Percentiles rank a stretch among this genome's conserved stretches.
Conservation (phyloP, 1,140 invertebrate genomes). For the Ostrea denselamellosa region DNA sequence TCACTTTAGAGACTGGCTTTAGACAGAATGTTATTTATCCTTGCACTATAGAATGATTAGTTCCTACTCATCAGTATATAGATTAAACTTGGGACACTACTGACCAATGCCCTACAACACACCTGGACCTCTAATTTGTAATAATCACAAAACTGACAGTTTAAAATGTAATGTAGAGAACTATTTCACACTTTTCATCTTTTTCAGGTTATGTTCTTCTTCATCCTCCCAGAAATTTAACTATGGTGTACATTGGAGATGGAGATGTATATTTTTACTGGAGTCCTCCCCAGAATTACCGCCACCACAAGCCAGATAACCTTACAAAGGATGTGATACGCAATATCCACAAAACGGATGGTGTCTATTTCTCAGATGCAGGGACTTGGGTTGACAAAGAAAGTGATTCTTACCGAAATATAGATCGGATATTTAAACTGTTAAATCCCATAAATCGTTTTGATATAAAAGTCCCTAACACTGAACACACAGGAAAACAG, state of each 20-base stretch:
- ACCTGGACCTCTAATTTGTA: no score
- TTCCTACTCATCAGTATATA: no score
- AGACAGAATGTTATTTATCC: no score
- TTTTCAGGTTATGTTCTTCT: conserved; percentile 30
- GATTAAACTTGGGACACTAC: no score
- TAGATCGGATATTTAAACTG: not conserved
- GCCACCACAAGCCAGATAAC: not conserved
- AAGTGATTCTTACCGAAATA: not conserved
- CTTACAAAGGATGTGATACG: not conserved
- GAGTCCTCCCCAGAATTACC: conserved; percentile 22
- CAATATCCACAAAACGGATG: not conserved
- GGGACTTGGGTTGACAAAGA: not conserved
- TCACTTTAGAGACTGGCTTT: no score
- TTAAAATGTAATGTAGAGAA: no score
- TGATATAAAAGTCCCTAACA: not conserved
- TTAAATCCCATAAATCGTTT: not conserved
- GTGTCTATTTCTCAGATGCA: not conserved
- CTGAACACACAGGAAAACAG: not conserved
- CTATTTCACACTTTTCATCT: not conserved
- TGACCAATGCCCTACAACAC: no score
- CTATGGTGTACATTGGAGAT: conserved; percentile 4
- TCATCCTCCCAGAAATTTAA: conserved; percentile 21
- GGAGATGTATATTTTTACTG: conserved; percentile 35
- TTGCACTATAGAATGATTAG: no score
- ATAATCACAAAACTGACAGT: no score